phyloP scores from a whole-genome alignment of 2,888 invertebrate species.

The Drosophila pullipes region DNA sequence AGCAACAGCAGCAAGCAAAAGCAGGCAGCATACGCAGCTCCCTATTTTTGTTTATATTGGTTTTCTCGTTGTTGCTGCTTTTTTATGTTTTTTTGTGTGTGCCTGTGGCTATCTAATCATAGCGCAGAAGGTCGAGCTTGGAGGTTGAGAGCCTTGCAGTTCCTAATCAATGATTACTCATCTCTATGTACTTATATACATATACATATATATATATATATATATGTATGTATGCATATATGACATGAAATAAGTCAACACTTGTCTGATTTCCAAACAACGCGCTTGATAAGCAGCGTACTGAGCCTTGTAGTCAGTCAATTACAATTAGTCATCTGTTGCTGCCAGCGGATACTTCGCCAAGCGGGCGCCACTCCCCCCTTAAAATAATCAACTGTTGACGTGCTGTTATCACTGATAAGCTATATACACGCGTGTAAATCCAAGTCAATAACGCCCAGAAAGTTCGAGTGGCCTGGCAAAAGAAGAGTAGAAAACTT shows the following conservation, averaged over 20 bases:
- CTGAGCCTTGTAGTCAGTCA: conserved; percentile 52
- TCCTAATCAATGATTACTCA: conserved; percentile 75
- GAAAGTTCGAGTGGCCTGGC: conserved; percentile 48
- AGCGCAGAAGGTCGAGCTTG: conserved; percentile 17
- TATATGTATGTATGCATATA: too few relatives aligned
- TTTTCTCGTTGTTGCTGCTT: conserved; percentile 3
- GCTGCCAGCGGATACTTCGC: conserved; percentile 41
- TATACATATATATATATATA: not conserved
- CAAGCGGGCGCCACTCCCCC: conserved; percentile 23
- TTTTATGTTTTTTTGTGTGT: conserved; percentile 7
- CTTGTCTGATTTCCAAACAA: conserved; percentile 76
- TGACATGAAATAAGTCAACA: conserved; percentile 50
- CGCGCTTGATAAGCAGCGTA: conserved; percentile 61
- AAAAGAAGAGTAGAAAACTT: conserved; percentile 23
- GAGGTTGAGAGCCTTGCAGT: conserved; percentile 45
- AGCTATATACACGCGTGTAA: conserved; percentile 32
- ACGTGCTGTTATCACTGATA: conserved; percentile 51
- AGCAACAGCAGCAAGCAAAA: conserved; percentile 47
- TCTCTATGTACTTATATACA: not conserved
- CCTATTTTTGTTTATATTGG: conserved; percentile 1
- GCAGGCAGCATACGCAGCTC: conserved; percentile 54
- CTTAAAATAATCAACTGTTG: conserved; percentile 5
- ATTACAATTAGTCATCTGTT: conserved; percentile 48
- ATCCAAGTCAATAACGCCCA: conserved; percentile 25
- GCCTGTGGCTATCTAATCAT: conserved; percentile 43